Evolutionary conservation across 1,140 invertebrate species (phyloP).

Genomic region (Dryas iulia): DNA sequence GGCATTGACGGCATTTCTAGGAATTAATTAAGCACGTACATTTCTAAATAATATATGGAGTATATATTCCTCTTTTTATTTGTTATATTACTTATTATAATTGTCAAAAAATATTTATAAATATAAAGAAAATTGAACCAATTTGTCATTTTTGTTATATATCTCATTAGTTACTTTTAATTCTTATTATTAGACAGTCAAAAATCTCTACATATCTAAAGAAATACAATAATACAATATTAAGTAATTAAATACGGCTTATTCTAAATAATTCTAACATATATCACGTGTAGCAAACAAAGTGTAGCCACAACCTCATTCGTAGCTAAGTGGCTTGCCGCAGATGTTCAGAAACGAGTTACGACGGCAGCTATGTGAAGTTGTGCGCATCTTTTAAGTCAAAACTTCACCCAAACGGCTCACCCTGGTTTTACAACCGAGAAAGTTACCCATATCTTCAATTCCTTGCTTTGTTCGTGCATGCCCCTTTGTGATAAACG

Average conservation of each 20-base stretch:
- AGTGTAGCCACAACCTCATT: background rate
- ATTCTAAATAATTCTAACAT: background rate
- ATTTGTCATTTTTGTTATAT: no score
- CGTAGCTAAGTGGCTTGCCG: slow-evolving; percentile 17
- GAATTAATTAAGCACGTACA: no score
- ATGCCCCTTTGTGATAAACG: background rate
- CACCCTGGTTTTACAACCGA: slow-evolving; percentile 14
- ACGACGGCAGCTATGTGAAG: slow-evolving; percentile 25
- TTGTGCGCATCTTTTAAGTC: slow-evolving; percentile 18
- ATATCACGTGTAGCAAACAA: background rate
- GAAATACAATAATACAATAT: no score
- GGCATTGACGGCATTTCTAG: no score
- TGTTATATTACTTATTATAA: no score
- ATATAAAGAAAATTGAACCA: no score
- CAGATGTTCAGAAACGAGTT: slow-evolving; percentile 32
- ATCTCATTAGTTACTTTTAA: no score
- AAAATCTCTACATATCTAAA: no score
- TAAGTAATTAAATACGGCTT: background rate
- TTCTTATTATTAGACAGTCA: no score
- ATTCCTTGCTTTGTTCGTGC: slow-evolving; percentile 5
- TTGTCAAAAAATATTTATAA: no score
- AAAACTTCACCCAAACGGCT: slow-evolving; percentile 24
- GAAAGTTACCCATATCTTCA: slow-evolving; percentile 16
- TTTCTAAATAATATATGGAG: no score
- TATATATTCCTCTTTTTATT: no score